Evolutionary conservation across 23 tunicate species (phyloP).

Genomic region (Corella eumyota): DNA sequence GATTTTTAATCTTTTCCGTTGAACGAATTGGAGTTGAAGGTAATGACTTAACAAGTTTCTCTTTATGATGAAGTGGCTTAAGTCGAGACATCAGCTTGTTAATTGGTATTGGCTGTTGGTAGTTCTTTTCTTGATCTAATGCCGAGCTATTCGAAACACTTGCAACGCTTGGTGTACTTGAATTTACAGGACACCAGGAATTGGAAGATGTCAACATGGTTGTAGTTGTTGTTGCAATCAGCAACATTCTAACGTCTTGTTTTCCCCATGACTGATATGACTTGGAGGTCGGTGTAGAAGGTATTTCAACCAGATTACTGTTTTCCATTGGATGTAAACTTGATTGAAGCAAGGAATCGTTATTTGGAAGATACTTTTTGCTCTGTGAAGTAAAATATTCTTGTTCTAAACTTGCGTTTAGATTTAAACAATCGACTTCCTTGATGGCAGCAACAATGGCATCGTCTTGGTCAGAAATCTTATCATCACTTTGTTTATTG

Average conservation of each 20-base stretch:
- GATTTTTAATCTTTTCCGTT: too few species aligned
- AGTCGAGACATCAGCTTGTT: too few species aligned
- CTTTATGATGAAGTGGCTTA: neutral
- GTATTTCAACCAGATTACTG: too few species aligned
- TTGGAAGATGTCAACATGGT: neutral
- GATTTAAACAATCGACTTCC: neutral
- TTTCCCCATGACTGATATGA: slow-evolving; percentile 3
- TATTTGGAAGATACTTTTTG: neutral
- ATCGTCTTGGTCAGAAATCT: slow-evolving; percentile 19
- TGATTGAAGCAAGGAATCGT: too few species aligned
- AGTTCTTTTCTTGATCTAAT: too few species aligned
- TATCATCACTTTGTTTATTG: neutral
- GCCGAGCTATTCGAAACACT: neutral
- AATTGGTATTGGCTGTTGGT: neutral
- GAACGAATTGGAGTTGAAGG: slow-evolving; percentile 2
- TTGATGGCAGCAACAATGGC: slow-evolving; percentile 38
- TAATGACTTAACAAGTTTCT: slow-evolving; percentile 2
- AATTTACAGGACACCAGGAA: slow-evolving; percentile 8
- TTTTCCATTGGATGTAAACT: too few species aligned
- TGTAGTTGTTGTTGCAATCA: neutral
- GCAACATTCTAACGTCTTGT: slow-evolving; percentile 7
- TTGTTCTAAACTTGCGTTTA: neutral
- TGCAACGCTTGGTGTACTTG: slow-evolving; percentile 2
- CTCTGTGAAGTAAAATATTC: neutral
- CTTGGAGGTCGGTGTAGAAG: slow-evolving; percentile 1